Base-by-base conservation (phyloP, 2,113 vertebrate species). In the Climacteris rufus region DNA sequence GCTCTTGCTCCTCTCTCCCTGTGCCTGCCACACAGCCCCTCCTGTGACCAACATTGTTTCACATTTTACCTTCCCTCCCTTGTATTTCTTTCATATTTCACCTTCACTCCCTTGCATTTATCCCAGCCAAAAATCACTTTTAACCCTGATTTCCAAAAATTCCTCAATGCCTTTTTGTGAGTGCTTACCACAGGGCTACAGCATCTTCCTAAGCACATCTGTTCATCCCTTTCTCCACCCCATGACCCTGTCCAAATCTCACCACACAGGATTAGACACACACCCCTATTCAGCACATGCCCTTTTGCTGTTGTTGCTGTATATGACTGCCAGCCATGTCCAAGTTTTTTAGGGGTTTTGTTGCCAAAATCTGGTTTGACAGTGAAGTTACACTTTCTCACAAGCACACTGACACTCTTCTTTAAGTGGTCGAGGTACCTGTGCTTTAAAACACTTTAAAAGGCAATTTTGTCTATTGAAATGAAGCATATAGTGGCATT, bases 41-140 rank as follows among this genome's bases (percentile, higher is more conserved):
- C 39, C 49, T 13, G 17, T 1, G 0, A 8, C 61, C 65, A 49
- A 11, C 1, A 0, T 1, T 53, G 19, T 7, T 75, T 49, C 21
- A 2, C 23, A 30, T 69, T 60, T 59, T 35, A 31, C 18, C 8
- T 72, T 21, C n/a, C 9, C 10, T 33, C 15, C 30, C 4, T 16
- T 50, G 35, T 15, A 45, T 42, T 59, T 65, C 3, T 69, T 69
- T 47, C 17, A 5, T 30, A 40, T 70, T 87, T 71, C 52, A 33
- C 25, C 27, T 81, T 56, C 45, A 11, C 6, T 49, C 18, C 49
- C 19, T 33, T 79, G 16, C 40, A 56, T 47, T 81, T 89, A 44
- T 33, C 9, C 13, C 49, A 56, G 49, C 4, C 64, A 78, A 86
- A 88, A 90, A 19, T 15, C 25, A 44, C 25, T 44, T 88, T 31